Conservation (phyloP, 2,797 vertebrate genomes). For the Pempheris klunzingeri region DNA sequence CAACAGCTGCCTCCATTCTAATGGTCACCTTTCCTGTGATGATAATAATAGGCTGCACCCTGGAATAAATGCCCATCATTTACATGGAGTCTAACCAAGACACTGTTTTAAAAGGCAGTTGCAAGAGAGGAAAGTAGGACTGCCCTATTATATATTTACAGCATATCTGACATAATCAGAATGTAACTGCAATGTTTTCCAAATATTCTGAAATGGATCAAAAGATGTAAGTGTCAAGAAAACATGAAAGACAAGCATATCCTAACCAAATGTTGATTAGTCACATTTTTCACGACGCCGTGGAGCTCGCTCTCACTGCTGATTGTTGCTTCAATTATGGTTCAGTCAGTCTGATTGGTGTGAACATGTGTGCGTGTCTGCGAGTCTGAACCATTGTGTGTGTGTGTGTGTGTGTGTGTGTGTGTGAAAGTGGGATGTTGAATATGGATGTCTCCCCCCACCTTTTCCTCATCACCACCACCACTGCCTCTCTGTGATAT, state of each 20-base stretch:
- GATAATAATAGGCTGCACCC: slow-evolving; percentile 62
- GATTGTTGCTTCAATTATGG: slow-evolving; percentile 81
- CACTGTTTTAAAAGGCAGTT: slow-evolving; percentile 22
- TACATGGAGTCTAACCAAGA: slow-evolving; percentile 24
- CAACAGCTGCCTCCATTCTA: slow-evolving; percentile 54
- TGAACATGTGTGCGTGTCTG: slow-evolving; percentile 49
- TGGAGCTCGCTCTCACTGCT: slow-evolving; percentile 59
- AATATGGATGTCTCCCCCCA: slow-evolving; percentile 75
- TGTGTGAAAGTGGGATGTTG: slow-evolving; percentile 58
- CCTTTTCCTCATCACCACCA: slow-evolving; percentile 12
- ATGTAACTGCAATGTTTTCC: slow-evolving; percentile 40
- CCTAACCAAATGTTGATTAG: slow-evolving; percentile 59
- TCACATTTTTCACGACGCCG: slow-evolving; percentile 47
- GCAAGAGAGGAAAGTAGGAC: slow-evolving; percentile 10
- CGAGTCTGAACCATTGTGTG: slow-evolving; percentile 22
- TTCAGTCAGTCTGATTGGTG: slow-evolving; percentile 77
- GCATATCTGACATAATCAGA: slow-evolving; percentile 42
- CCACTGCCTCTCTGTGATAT: slow-evolving; percentile 26
- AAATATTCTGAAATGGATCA: slow-evolving; percentile 58
- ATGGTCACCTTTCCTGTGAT: slow-evolving; percentile 70
- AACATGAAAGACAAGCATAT: slow-evolving; percentile 48
- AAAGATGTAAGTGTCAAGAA: slow-evolving; percentile 55
- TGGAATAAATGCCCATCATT: slow-evolving; percentile 45
- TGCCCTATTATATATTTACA: slow-evolving; percentile 33
- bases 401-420: slow-evolving; percentile 23